Conservation (phyloP, 2,113 vertebrate genomes). For the Lates calcarifer region DNA sequence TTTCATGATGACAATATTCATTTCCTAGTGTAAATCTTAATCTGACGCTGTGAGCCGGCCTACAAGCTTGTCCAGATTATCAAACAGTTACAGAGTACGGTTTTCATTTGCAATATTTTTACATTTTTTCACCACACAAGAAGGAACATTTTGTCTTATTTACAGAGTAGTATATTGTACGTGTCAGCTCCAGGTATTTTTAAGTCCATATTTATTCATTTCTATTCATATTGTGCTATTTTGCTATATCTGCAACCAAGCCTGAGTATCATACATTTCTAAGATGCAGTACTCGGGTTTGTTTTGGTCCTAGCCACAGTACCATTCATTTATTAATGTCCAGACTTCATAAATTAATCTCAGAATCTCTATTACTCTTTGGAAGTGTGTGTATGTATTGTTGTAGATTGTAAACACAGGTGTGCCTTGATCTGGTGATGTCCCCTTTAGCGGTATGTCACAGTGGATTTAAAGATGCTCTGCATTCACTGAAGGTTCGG, state of each 20-base stretch:
- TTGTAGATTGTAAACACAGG: not conserved
- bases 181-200: not conserved
- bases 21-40: constrained; percentile 20
- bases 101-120: not conserved
- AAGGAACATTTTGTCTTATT: not conserved
- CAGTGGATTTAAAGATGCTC: constrained; percentile 7
- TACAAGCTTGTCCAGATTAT: not conserved
- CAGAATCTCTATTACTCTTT: not conserved
- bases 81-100: not conserved
- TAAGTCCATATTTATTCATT: not conserved
- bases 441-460: not conserved
- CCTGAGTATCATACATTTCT: not conserved
- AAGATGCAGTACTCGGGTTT: not conserved
- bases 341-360: not conserved
- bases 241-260: not conserved
- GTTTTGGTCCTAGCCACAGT: not conserved
- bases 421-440: not conserved
- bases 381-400: not conserved
- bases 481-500: not conserved
- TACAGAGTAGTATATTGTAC: not conserved
- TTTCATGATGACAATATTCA: constrained; percentile 27
- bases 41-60: not conserved
- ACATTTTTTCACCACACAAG: no score
- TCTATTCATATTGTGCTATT: not conserved
- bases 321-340: not conserved